Conservation (phyloP, 2,888 invertebrate species). For the Cosmopolites sordidus region DNA sequence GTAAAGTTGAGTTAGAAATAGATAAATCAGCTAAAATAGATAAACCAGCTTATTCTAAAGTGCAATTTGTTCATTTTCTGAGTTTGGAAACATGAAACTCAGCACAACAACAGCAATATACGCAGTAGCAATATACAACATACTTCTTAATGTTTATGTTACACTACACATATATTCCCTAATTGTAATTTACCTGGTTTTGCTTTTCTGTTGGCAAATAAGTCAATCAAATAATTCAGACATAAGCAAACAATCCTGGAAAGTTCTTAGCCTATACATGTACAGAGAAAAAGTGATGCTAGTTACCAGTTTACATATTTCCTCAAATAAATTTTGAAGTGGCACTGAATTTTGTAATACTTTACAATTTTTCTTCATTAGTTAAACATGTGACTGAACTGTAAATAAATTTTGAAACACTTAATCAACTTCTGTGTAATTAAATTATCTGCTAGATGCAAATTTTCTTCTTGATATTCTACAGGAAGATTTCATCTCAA, state of each 20-base stretch:
- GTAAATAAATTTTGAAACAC: neutral
- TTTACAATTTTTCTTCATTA: constrained; percentile 52
- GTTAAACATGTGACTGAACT: constrained; percentile 43
- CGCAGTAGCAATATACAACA: constrained; percentile 61
- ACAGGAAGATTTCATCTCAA: constrained; percentile 61
- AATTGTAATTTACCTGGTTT: constrained; percentile 62
- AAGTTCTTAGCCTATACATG: constrained; percentile 68
- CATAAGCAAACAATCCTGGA: constrained; percentile 72
- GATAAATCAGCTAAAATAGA: constrained; percentile 41
- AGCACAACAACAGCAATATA: constrained; percentile 50
- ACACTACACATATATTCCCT: too few species aligned
- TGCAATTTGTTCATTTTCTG: constrained; percentile 46
- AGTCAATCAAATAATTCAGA: constrained; percentile 82
- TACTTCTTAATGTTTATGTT: constrained; percentile 3
- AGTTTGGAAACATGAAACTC: constrained; percentile 39
- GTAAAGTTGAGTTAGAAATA: constrained; percentile 54
- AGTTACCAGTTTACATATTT: constrained; percentile 50
- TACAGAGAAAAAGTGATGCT: constrained; percentile 60
- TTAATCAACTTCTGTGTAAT: too few species aligned
- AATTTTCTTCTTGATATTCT: constrained; percentile 75
- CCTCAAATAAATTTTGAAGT: constrained; percentile 59
- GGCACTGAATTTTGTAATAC: too few species aligned
- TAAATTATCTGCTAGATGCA: constrained; percentile 51
- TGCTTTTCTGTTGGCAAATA: constrained; percentile 69
- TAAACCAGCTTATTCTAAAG: too few species aligned